phyloP scores from a whole-genome alignment of 2,113 vertebrate genomes.

The Dicerorhinus sumatrensis region DNA sequence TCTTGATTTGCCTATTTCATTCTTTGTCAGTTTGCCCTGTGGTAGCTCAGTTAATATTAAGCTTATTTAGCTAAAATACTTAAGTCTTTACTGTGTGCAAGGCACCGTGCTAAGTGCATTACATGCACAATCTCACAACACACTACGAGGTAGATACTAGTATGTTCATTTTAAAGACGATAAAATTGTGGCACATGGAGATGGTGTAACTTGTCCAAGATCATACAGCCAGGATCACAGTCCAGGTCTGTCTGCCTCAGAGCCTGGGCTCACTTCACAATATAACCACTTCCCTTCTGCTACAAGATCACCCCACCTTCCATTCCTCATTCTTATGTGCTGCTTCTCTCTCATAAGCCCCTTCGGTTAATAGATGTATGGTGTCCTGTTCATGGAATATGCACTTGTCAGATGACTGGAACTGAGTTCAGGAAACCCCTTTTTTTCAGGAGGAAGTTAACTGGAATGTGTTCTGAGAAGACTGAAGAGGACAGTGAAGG shows the following conservation, averaged over 20 bases:
- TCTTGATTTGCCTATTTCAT: not conserved
- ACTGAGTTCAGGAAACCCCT: not conserved
- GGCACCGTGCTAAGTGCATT: not conserved
- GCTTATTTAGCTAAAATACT: not conserved
- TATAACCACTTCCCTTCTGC: too few relatives aligned
- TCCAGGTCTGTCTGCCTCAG: too few relatives aligned
- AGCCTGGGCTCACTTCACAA: not conserved
- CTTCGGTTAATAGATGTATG: not conserved
- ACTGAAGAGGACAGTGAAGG: not conserved
- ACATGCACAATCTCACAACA: not conserved
- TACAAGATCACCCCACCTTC: not conserved
- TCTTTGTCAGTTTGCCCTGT: not conserved
- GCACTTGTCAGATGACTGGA: not conserved
- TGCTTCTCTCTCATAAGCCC: not conserved
- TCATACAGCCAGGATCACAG: not conserved
- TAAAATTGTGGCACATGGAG: not conserved
- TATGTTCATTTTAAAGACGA: not conserved
- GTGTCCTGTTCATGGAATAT: too few relatives aligned
- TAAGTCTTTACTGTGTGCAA: not conserved
- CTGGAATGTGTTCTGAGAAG: not conserved
- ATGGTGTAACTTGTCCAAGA: too few relatives aligned
- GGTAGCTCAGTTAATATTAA: not conserved
- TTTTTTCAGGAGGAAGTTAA: not conserved
- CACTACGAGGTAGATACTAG: rapidly evolving
- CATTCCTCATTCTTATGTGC: too few relatives aligned